These are phyloP conservation scores for Branchellion lobata DNA, from an alignment of 2,888 invertebrate species.

Conservation along the genomic window DNA sequence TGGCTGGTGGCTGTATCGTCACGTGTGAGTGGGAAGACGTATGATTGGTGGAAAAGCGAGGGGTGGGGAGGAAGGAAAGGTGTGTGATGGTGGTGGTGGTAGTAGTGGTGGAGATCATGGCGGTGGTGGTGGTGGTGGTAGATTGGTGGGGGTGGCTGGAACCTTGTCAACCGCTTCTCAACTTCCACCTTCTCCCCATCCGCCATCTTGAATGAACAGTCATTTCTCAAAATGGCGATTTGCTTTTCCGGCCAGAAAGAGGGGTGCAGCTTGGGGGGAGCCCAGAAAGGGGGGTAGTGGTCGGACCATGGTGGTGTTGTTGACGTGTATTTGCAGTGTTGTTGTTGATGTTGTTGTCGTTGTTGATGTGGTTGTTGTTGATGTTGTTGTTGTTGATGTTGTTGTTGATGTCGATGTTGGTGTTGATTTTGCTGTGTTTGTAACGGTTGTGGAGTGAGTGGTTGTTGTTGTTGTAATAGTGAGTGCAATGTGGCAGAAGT, in stretches of 20 bases:
- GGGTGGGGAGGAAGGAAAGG: not conserved
- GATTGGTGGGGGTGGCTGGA: not conserved
- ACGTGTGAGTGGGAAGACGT: not conserved
- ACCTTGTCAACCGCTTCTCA: too few species aligned
- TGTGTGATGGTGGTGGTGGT: too few species aligned
- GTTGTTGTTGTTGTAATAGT: not conserved
- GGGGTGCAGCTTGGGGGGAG: too few species aligned
- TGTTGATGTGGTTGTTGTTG: not conserved
- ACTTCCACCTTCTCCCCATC: not conserved
- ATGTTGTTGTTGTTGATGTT: not conserved
- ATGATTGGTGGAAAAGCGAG: not conserved
- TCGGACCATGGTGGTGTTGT: too few species aligned
- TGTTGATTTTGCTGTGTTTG: not conserved
- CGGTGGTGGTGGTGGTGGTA: not conserved
- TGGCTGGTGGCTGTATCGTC: too few species aligned
- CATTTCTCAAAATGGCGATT: too few species aligned
- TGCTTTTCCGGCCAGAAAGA: too few species aligned
- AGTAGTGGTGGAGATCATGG: not conserved
- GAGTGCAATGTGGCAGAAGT: too few species aligned
- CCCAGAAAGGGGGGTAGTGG: too few species aligned
- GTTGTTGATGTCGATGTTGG: not conserved
- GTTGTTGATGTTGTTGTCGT: too few species aligned
- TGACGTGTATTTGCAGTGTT: too few species aligned
- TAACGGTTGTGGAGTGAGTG: not conserved
- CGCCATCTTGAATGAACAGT: too few species aligned